A percentile compares a stretch with the other conserved stretches of the same genome.
Conservation (phyloP, 1,140 invertebrate genomes). For the Danaus plexippus region DNA sequence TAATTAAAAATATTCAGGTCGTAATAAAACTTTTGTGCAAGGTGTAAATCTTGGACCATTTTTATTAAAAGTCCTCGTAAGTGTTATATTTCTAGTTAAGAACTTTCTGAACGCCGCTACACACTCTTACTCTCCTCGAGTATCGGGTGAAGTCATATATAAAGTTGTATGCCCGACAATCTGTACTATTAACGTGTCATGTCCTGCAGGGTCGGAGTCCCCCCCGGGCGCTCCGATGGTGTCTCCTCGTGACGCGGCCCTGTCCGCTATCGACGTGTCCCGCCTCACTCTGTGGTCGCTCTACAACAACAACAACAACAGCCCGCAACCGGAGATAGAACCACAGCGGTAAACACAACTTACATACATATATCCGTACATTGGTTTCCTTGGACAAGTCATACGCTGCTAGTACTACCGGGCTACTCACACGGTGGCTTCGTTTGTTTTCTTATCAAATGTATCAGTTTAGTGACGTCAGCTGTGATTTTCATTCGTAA, state of each 20-base stretch:
- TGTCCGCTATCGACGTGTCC: conserved; percentile 81
- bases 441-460: too few species aligned
- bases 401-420: too few species aligned
- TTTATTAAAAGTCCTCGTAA: background rate
- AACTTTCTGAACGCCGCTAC: too few species aligned
- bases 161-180: background rate
- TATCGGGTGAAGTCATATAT: too few species aligned
- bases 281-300: conserved; percentile 86
- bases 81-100: too few species aligned
- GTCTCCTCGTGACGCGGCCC: conserved; percentile 70
- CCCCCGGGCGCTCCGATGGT: conserved; percentile 64
- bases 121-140: too few species aligned
- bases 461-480: too few species aligned
- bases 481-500: too few species aligned
- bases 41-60: background rate
- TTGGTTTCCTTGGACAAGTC: too few species aligned
- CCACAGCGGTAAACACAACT: conserved; percentile 67
- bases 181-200: background rate
- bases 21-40: background rate
- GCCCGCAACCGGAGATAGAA: conserved; percentile 62
- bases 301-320: conserved; percentile 78
- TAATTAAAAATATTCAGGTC: too few species aligned
- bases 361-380: background rate
- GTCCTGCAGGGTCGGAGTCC: conserved; percentile 56
- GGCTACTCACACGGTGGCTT: too few species aligned